A percentile compares a stretch with the other conserved stretches of the same genome.
Conservation (phyloP, 2,797 vertebrate species). For the Hemitrygon akajei region DNA sequence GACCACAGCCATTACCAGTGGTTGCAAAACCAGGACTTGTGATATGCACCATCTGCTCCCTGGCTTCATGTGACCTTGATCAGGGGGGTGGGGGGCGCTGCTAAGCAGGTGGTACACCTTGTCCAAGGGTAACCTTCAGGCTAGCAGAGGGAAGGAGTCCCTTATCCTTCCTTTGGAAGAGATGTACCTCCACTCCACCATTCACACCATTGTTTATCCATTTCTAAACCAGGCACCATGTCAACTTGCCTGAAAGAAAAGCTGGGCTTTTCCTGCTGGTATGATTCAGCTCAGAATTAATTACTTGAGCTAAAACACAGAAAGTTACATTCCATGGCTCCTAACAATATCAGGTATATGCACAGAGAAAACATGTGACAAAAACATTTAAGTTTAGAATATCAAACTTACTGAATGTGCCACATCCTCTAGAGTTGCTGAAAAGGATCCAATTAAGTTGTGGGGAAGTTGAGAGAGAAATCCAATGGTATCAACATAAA, state of each 20-base stretch:
- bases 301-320: neutral
- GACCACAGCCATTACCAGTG: no score
- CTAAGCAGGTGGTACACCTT: no score
- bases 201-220: no score
- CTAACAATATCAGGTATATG: neutral
- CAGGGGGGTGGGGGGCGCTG: no score
- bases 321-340: neutral
- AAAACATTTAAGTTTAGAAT: neutral
- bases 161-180: no score
- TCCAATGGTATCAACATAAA: slow-evolving; percentile 88
- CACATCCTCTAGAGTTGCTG: slow-evolving; percentile 83
- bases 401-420: slow-evolving; percentile 65
- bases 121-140: no score
- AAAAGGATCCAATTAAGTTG: slow-evolving; percentile 81
- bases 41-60: no score
- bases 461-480: slow-evolving; percentile 91
- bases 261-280: neutral
- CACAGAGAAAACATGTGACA: neutral
- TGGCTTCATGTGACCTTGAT: no score
- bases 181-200: no score
- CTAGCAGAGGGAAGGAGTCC: no score
- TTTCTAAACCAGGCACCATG: no score
- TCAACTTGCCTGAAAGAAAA: neutral
- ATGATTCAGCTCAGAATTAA: neutral
- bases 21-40: no score